Conservation (phyloP, 2,113 vertebrate species). For the Sinocyclocheilus grahami region DNA sequence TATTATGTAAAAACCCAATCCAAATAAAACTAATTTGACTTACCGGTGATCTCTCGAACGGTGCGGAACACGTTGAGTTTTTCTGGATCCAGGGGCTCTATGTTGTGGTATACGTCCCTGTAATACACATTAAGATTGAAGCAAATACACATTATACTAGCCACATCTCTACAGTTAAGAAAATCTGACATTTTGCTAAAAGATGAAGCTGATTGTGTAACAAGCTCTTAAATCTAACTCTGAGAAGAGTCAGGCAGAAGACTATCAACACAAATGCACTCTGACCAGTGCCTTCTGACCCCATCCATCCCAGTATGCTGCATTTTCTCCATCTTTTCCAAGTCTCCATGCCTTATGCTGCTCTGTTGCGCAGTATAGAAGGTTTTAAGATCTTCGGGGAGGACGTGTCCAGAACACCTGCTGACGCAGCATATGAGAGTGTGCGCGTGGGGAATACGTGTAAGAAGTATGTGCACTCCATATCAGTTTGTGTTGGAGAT, state of each 20-base stretch:
- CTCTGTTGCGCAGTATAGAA: not conserved
- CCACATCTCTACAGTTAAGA: not conserved
- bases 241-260: not conserved
- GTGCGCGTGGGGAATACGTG: not conserved
- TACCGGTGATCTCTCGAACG: constrained; percentile 97
- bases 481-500: constrained; percentile 6
- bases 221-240: not conserved
- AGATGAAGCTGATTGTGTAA: not conserved
- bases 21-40: constrained; percentile 37
- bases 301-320: not conserved
- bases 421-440: not conserved
- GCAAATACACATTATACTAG: not conserved
- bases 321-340: not conserved
- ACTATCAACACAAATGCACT: not conserved
- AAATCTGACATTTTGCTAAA: not conserved
- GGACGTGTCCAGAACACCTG: constrained; percentile 17
- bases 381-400: constrained; percentile 17
- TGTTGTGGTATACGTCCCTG: constrained; percentile 94
- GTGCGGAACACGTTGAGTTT: constrained; percentile 96
- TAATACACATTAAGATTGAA: constrained; percentile 35
- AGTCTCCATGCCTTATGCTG: not conserved
- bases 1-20: not conserved
- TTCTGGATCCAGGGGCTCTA: constrained; percentile 93
- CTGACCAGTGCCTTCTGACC: not conserved
- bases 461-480: constrained; percentile 11